Conservation (phyloP, 2,797 vertebrate species). For the Bucorvus abyssinicus region DNA sequence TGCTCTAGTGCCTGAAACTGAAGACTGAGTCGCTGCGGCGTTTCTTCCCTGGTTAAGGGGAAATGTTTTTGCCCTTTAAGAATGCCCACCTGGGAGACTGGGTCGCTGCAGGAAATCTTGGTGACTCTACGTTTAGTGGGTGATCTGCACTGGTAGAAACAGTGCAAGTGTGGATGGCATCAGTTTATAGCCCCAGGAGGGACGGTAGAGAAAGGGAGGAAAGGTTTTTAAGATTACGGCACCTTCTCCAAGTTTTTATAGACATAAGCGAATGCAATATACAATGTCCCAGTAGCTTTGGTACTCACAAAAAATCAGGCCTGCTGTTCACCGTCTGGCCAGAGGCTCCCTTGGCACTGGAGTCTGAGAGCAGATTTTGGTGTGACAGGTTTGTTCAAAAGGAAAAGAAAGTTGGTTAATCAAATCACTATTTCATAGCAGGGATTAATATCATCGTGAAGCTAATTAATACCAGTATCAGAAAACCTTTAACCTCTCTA, state of each 20-base stretch:
- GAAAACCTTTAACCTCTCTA: not conserved
- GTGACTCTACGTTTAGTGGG: not conserved
- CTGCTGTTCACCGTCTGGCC: not conserved
- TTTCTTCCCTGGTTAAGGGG: not conserved
- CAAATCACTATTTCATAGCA: not conserved
- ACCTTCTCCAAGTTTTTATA: not conserved
- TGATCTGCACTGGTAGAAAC: not conserved
- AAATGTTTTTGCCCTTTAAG: slow-evolving; percentile 25
- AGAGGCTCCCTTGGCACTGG: not conserved
- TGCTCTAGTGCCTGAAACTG: not conserved
- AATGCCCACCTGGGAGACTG: not conserved
- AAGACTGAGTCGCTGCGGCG: not conserved
- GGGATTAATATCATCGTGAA: not conserved
- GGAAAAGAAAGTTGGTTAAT: not conserved
- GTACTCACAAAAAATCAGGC: not conserved
- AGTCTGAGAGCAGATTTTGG: not conserved
- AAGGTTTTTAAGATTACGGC: not conserved
- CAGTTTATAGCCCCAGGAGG: not conserved
- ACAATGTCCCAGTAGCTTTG: not conserved
- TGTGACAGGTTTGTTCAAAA: not conserved
- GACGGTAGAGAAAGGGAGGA: not conserved
- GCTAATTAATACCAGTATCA: not conserved
- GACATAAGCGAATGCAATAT: not conserved
- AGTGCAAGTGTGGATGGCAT: not conserved
- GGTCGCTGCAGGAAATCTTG: not conserved